Evolutionary conservation across 1,140 invertebrate species (phyloP).

Genomic region (Laodelphax striatellus): DNA sequence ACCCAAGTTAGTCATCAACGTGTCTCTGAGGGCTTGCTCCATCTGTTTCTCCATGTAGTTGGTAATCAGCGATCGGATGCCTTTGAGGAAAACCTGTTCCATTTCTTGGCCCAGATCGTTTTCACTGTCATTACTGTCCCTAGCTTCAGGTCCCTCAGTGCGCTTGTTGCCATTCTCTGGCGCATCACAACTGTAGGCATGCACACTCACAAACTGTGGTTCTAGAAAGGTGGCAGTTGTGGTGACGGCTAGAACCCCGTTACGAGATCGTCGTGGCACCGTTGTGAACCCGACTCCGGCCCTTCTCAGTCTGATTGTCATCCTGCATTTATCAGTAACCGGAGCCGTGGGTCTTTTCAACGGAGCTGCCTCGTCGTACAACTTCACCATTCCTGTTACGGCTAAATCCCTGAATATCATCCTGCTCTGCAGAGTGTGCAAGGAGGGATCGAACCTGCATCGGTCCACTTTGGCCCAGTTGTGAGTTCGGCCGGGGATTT

Average conservation of each 20-base stretch:
- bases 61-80: constrained; percentile 62
- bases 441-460: constrained; percentile 49
- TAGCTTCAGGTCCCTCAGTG: constrained; percentile 29
- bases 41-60: constrained; percentile 71
- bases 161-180: constrained; percentile 33
- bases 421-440: constrained; percentile 59
- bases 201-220: constrained; percentile 68
- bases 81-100: constrained; percentile 69
- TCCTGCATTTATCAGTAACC: constrained; percentile 49
- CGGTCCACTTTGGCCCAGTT: constrained; percentile 46
- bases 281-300: constrained; percentile 63
- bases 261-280: constrained; percentile 30
- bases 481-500: constrained; percentile 34
- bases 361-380: constrained; percentile 29
- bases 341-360: constrained; percentile 25
- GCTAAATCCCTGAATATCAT: constrained; percentile 64
- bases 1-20: constrained; percentile 71
- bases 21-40: constrained; percentile 71
- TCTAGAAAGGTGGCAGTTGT: constrained; percentile 72
- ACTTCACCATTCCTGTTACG: constrained; percentile 43
- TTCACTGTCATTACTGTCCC: constrained; percentile 11
- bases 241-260: constrained; percentile 39
- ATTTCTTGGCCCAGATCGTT: constrained; percentile 44
- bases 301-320: constrained; percentile 60
- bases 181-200: constrained; percentile 62